Base-by-base conservation (phyloP, 2,888 invertebrate species). In the Sacculina carcini region DNA sequence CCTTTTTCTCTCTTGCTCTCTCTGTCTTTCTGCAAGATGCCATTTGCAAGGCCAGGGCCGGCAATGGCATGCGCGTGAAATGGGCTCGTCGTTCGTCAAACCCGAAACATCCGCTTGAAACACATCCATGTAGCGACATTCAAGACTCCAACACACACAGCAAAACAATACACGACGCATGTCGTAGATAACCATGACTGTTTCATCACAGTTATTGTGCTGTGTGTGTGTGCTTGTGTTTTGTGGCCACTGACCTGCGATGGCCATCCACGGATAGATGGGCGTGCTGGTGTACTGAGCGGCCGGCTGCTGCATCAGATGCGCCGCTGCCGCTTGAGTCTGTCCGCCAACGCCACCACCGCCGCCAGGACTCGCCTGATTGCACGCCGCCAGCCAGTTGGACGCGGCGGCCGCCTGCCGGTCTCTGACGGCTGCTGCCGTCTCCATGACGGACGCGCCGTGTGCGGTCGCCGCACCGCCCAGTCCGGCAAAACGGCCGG, bases 251-350 rank as follows among this genome's bases (percentile, higher is more conserved):
- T 78, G 69, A 87, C 89, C 89, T 87, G 87, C 87, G 74, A 89
- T 87, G 71, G 87, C 87, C 89, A 89, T 89, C 89, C 89, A 89
- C 62, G 89, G 89, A 71, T 89, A 89, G 73, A 89, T 89, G 65
- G 54, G 56, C 49, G 54, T 58, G 51, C 53, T 58, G 55, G 49
- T 52, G 52, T 47, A 53, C 53, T 36, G 52, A 51, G 76, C 77
- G 68, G 79, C 75, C 71, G 83, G 82, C 70, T 86, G 86, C 65
- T 85, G 84, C 60, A 84, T 78, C 65, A 80, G 84, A 61, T 82
- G 81, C 49, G 78, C 76, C 52, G 57, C 53, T 58, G 78, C 75
- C 67, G 78, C 77, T 63, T 79, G 75, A 57, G 80, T 78, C 48
- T 82, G 73, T 62, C 73, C 72, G 49, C 58, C 60, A n/a, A n/a